Percentiles rank a stretch among this genome's conserved stretches.
Conservation (phyloP, 2,888 invertebrate species). For the Gymnocheta viridis region DNA sequence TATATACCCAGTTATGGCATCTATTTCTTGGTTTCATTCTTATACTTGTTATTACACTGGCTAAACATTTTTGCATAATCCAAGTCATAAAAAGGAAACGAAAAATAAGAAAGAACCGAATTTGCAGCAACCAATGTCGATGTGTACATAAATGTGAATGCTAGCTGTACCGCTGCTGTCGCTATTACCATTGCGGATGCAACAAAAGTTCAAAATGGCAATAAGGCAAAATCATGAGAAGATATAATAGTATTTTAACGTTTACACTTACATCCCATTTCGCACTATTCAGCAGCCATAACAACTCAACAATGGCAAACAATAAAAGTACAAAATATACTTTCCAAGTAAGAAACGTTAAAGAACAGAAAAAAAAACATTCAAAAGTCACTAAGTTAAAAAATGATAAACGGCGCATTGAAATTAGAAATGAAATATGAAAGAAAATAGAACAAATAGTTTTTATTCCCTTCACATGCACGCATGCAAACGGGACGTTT, state of each 20-base stretch:
- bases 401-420: constrained; percentile 62
- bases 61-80: constrained; percentile 54
- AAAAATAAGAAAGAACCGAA: constrained; percentile 19
- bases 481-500: neutral
- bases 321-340: neutral
- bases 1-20: constrained; percentile 22
- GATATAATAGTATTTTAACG: constrained; percentile 30
- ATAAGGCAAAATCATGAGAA: constrained; percentile 30
- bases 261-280: neutral
- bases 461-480: constrained; percentile 12
- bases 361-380: constrained; percentile 23
- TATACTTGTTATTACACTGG: neutral
- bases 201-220: constrained; percentile 39
- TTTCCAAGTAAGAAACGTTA: neutral
- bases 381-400: constrained; percentile 58
- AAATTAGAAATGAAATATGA: constrained; percentile 29
- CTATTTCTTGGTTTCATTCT: constrained; percentile 4
- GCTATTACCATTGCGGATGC: constrained; percentile 39
- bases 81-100: constrained; percentile 15
- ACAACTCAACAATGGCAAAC: constrained; percentile 4
- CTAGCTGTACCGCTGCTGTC: neutral
- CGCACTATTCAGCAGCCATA: neutral
- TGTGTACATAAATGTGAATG: neutral
- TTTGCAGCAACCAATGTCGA: neutral
- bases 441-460: neutral